Evolutionary conservation across 92 coral and sea anemone genomes (phyloP), one percentile per base, ranked within the genome.

Genomic region (Palythoa caribaeorum): DNA sequence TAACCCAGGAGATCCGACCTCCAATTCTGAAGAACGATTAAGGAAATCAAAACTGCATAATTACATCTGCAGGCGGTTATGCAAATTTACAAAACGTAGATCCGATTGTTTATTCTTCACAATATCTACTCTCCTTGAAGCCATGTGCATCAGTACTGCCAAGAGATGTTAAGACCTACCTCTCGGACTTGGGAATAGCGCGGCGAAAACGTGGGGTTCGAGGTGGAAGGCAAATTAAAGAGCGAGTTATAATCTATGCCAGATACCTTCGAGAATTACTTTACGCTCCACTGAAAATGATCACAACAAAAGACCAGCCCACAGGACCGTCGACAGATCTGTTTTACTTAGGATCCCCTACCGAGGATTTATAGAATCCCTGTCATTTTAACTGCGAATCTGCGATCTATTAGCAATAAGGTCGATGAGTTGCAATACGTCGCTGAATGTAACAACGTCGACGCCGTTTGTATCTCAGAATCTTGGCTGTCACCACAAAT

Each of bases 391-490:
- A 15, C 86, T 57, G 69, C 91, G 54, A 88, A 88, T 80, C 63
- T 88, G 40, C 76, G 83, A 68, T 65, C 91, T 17, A 39, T 88
- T 19, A 70, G 69, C 73, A 80, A 88, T 79, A 88, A 81, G 87
- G 80, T 88, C 80, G 91, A 88, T 37, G 91, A 80, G 36, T 28
- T 88, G 68, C 87, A 88, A 69, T 69, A 68, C 28, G 91, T 88
- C 55, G 91, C 91, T 28, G 20, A 44, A n/a, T 72, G 65, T 44
- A 88, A 88, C 91, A 65, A 71, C 59, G 81, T 74, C 85, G 87
- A 79, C 77, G 87, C 87, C n/a, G 47, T 88, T 36, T 88, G 91
- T 66, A 70, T 80, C 50, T 65, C 88, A 50, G 87, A 88, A 48
- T 77, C 90, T 87, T 87, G 86, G 78, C 62, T 87, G 38, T 87